Conservation (phyloP, 2,113 vertebrate genomes). For the Malurus elegans region DNA sequence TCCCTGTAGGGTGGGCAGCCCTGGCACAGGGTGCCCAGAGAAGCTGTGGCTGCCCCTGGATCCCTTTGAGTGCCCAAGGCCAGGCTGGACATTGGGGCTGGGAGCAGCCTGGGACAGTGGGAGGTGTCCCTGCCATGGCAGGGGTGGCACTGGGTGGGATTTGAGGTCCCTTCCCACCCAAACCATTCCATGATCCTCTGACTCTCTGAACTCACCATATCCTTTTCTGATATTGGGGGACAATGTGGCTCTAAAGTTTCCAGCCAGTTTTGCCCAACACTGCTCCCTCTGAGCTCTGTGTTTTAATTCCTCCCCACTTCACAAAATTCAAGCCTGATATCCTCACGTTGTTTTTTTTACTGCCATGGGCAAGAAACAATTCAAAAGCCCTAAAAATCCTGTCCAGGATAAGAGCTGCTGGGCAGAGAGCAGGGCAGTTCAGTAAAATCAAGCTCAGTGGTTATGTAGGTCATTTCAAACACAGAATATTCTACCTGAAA, state of each 20-base stretch:
- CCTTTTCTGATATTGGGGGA: background rate
- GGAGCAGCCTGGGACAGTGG: background rate
- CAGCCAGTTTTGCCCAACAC: background rate
- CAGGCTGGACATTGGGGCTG: background rate
- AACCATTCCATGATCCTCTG: background rate
- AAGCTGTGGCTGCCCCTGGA: background rate
- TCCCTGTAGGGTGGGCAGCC: background rate
- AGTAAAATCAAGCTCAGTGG: background rate
- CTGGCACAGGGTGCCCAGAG: background rate
- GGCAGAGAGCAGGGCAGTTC: background rate
- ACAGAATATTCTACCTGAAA: background rate
- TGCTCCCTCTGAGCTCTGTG: background rate
- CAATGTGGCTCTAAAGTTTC: background rate
- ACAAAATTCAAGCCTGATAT: background rate
- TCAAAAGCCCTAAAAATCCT: background rate
- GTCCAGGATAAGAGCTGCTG: background rate
- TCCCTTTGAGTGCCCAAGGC: background rate
- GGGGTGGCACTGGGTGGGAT: fast-evolving
- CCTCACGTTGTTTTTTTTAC: background rate
- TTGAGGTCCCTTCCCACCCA: background rate
- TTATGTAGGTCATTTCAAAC: background rate
- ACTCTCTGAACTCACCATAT: background rate
- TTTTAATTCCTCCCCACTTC: background rate
- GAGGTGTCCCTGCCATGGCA: background rate
- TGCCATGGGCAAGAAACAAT: background rate